Base-by-base conservation (phyloP, 2,113 vertebrate species). In the Scophthalmus maximus region DNA sequence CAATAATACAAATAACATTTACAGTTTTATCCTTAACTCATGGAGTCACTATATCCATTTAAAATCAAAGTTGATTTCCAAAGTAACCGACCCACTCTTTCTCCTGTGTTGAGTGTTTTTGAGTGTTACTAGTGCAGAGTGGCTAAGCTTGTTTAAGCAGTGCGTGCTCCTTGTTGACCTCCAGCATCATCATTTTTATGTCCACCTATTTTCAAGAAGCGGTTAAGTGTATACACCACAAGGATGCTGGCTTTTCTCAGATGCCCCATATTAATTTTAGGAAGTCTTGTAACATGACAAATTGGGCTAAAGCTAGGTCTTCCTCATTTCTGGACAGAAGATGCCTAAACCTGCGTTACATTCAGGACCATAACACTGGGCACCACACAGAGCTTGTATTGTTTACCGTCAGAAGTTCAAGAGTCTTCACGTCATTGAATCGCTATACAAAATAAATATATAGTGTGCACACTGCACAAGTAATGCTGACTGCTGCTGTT, bases 401-500 rank as follows among this genome's bases (percentile, higher is more conserved):
- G 60, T 84, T 89, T 68, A 85, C 81, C 46, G 79, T 72, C 47
- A 76, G 34, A 51, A 68, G 52, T 75, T 68, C 58, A 53, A 55
- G 38, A 68, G 49, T 68, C 51, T 70, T 83, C 51, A 61, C 65
- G 50, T 68, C 61, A 34, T 73, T 68, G 38, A 79, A 76, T 57
- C 53, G 64, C 52, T 79, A 66, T 68, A 47, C 8, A 44, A 29
- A 64, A 49, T n/a, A 55, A 53, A 18, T 17, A 66, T 10, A 36
- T 30, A 29, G 53, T 68, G 52, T 73, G 65, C 60, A 15, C 84
- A 87, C 46, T 62, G 81, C 52, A 81, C 67, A 61, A 83, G 72
- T 79, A 59, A 68, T 68, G 63, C 66, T 61, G 62, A 81, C 59
- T 75, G 84, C 79, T 86, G 83, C 70, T 89, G 81, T 61, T 73